These are phyloP conservation scores for Tachuris rubrigastra DNA, from an alignment of 2,113 vertebrate genomes.

Conservation along the genomic window DNA sequence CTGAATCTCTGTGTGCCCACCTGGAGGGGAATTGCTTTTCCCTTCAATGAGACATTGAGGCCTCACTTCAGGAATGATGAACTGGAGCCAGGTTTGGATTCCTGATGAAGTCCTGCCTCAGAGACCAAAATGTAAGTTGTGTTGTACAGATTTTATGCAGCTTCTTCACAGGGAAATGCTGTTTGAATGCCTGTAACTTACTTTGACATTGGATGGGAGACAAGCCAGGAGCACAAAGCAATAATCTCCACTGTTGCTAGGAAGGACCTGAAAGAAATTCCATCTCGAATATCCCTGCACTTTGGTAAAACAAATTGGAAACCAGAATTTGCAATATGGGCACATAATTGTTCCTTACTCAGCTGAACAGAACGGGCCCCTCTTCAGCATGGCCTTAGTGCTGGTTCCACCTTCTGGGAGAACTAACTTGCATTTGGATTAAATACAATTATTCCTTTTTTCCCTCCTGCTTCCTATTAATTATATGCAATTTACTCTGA, in stretches of 20 bases:
- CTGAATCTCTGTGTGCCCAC: not conserved
- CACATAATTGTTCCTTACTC: not conserved
- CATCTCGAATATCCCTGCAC: not conserved
- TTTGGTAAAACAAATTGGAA: not conserved
- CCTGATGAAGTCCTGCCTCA: not conserved
- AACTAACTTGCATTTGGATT: conserved; percentile 30
- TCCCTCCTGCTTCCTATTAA: conserved; percentile 32
- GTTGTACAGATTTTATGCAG: not conserved
- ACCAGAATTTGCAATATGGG: not conserved
- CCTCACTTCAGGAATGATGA: not conserved
- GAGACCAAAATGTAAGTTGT: not conserved
- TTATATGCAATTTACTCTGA: conserved; percentile 33
- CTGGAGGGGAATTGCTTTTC: not conserved
- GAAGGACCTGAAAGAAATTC: not conserved
- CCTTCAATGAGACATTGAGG: not conserved
- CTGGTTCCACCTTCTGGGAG: conserved; percentile 12
- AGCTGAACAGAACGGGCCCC: not conserved
- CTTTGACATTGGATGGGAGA: not conserved
- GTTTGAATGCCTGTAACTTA: not conserved
- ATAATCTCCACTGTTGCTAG: not conserved
- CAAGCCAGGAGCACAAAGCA: not conserved
- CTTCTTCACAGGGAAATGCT: not conserved
- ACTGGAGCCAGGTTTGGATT: not conserved
- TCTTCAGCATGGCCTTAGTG: not conserved
- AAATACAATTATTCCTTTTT: conserved; percentile 2